These are phyloP conservation scores for Coturnix japonica DNA, from an alignment of 2,113 vertebrate genomes.

Conservation along the genomic window DNA sequence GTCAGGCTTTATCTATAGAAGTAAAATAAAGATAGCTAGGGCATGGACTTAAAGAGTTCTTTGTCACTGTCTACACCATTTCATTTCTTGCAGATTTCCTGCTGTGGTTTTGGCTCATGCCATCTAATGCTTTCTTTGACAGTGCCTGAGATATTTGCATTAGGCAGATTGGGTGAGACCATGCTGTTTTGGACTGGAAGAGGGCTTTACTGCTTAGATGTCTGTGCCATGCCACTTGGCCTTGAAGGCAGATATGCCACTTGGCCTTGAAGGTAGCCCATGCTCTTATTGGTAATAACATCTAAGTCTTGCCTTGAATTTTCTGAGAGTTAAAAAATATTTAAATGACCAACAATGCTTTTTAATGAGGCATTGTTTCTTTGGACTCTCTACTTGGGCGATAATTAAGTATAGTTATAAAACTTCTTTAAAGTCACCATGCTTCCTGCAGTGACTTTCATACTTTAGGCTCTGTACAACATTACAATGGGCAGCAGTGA, in stretches of 20 bases:
- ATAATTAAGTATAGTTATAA: neutral
- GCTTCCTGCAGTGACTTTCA: neutral
- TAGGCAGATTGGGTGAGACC: neutral
- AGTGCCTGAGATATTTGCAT: neutral
- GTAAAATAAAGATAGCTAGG: neutral
- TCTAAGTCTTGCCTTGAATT: neutral
- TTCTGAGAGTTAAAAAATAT: neutral
- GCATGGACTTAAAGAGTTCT: neutral
- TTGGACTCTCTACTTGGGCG: constrained; percentile 30
- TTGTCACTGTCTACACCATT: neutral
- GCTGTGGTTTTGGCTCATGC: neutral
- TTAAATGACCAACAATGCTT: neutral
- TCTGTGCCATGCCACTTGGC: neutral
- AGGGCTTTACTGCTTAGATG: neutral
- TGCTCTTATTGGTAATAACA: neutral
- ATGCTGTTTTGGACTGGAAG: neutral
- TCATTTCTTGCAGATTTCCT: neutral
- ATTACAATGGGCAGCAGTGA: neutral
- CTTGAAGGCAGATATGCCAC: neutral
- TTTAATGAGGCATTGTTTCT: constrained; percentile 23
- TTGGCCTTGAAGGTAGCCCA: neutral
- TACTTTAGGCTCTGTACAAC: neutral
- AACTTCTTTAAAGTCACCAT: neutral
- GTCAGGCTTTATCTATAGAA: neutral
- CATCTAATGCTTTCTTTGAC: neutral